These are phyloP conservation scores for Cnemophilus loriae DNA, from an alignment of 2,113 vertebrate species.

Conservation along the genomic window DNA sequence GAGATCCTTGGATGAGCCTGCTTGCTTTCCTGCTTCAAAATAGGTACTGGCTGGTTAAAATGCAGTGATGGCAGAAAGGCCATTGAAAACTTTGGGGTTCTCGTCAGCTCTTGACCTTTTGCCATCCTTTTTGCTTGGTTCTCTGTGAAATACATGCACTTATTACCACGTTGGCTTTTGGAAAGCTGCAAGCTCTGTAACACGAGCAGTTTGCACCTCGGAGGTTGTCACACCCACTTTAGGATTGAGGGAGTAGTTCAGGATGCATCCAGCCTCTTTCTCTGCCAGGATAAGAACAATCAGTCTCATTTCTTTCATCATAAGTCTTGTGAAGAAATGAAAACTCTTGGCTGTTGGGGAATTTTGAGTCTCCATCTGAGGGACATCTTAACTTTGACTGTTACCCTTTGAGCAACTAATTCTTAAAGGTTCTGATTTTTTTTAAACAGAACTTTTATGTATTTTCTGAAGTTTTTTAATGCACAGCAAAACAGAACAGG, in stretches of 20 bases:
- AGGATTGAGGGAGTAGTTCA: not conserved
- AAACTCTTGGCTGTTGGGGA: not conserved
- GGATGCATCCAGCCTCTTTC: not conserved
- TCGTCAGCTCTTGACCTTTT: not conserved
- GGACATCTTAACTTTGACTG: not conserved
- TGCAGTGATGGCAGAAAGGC: not conserved
- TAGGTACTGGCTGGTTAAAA: not conserved
- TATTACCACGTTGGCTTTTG: not conserved
- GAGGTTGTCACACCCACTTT: not conserved
- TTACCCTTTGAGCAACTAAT: not conserved
- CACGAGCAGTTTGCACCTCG: not conserved
- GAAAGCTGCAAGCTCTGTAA: not conserved
- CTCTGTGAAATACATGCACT: not conserved
- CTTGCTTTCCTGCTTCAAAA: not conserved
- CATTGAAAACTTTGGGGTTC: not conserved
- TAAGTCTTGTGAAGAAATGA: not conserved
- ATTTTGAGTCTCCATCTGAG: not conserved
- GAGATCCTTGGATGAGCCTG: not conserved
- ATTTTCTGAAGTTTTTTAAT: not conserved
- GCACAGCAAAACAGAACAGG: not conserved
- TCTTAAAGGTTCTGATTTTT: not conserved
- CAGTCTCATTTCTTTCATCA: not conserved
- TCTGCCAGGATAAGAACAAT: not conserved
- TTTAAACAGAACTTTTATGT: not conserved
- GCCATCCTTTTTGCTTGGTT: not conserved